These are phyloP conservation scores for Neomonachus schauinslandi DNA, from an alignment of 2,113 vertebrate species.

Conservation along the genomic window DNA sequence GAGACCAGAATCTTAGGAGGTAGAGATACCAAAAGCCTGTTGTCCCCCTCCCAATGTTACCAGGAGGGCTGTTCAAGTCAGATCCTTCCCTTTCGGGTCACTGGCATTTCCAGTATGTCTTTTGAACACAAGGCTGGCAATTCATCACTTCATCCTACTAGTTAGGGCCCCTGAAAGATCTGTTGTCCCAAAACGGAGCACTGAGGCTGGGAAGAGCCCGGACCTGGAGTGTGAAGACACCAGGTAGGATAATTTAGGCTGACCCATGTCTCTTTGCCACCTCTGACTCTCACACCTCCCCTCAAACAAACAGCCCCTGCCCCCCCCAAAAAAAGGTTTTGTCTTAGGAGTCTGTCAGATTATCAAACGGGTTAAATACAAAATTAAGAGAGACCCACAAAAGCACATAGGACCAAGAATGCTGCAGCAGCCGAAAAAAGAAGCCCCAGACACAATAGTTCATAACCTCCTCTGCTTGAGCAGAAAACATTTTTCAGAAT, in stretches of 20 bases:
- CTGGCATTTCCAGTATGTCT: not conserved
- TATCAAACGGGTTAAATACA: not conserved
- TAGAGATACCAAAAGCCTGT: not conserved
- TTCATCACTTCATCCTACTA: not conserved
- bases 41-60: not conserved
- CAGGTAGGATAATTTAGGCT: not conserved
- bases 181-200: not conserved
- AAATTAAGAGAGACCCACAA: not conserved
- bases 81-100: not conserved
- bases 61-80: not conserved
- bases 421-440: fast-evolving
- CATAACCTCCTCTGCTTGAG: not conserved
- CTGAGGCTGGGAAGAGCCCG: not conserved
- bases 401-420: not conserved
- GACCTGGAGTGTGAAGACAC: not conserved
- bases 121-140: not conserved
- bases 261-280: not conserved
- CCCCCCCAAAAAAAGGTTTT: not conserved
- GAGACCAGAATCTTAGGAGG: not conserved
- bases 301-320: not conserved
- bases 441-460: not conserved
- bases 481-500: not conserved
- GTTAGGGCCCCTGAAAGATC: not conserved
- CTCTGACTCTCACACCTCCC: not conserved
- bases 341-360: not conserved